Conservation (phyloP, 1,140 invertebrate species). For the Drosophila ercepeae region DNA sequence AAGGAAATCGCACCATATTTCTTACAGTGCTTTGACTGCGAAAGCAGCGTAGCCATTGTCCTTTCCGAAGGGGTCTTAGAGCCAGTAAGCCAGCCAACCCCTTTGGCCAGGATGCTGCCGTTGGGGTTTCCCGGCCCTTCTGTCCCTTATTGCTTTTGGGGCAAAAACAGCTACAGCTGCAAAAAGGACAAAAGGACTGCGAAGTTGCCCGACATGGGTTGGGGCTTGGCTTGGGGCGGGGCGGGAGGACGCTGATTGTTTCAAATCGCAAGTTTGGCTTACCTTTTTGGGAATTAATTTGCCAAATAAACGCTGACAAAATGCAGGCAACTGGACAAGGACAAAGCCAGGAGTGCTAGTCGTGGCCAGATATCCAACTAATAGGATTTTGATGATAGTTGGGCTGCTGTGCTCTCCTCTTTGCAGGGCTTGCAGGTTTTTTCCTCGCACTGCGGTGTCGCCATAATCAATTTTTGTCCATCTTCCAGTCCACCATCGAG, state of each 20-base stretch:
- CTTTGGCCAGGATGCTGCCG: conserved; percentile 8
- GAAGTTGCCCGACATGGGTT: conserved; percentile 7
- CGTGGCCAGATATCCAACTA: conserved; percentile 63
- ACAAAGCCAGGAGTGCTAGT: conserved; percentile 52
- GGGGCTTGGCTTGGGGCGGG: background rate
- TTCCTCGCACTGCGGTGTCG: conserved; percentile 44
- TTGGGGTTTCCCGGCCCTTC: conserved; percentile 4
- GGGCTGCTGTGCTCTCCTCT: conserved; percentile 32
- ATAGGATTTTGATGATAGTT: conserved; percentile 83
- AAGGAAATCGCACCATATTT: background rate
- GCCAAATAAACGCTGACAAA: conserved; percentile 82
- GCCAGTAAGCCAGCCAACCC: background rate
- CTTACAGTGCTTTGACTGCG: background rate
- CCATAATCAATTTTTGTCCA: conserved; percentile 81
- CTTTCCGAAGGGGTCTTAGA: conserved; percentile 5
- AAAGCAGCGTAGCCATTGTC: conserved; percentile 24
- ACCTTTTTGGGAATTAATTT: conserved; percentile 82
- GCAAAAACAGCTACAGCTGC: conserved; percentile 71
- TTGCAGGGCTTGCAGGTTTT: conserved; percentile 7
- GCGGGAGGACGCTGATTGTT: conserved; percentile 65
- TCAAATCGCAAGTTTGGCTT: conserved; percentile 82
- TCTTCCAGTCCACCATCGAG: conserved; percentile 26
- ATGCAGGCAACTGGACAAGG: conserved; percentile 77
- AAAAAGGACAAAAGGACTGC: conserved; percentile 66
- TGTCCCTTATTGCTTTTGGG: conserved; percentile 43